These are phyloP conservation scores for Panthera uncia DNA, from an alignment of 2,113 vertebrate genomes.

Conservation along the genomic window DNA sequence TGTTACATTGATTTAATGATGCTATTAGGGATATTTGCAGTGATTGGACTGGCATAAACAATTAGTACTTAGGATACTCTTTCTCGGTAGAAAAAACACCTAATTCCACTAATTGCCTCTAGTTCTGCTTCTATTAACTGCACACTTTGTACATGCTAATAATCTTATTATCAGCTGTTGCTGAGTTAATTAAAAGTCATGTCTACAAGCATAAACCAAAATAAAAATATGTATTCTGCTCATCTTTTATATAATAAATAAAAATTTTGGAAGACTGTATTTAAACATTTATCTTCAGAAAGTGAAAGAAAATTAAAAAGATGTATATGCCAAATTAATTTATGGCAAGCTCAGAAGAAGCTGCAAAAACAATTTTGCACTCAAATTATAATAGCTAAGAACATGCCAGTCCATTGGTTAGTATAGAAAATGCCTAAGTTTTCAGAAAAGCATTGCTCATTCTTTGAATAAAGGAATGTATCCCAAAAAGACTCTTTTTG, in stretches of 20 bases:
- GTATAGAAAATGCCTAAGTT: not conserved
- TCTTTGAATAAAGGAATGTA: not conserved
- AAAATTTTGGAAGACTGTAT: conserved; percentile 35
- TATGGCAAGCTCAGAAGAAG: not conserved
- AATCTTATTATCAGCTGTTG: conserved; percentile 78
- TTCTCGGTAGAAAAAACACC: conserved; percentile 68
- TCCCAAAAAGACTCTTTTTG: not conserved
- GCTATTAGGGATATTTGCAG: conserved; percentile 77
- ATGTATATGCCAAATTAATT: not conserved
- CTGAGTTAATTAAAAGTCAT: conserved; percentile 80
- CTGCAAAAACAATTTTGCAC: conserved; percentile 8
- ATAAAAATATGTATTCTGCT: conserved; percentile 69
- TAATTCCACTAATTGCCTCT: conserved; percentile 82
- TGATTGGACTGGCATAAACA: conserved; percentile 72
- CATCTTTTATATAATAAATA: conserved; percentile 59
- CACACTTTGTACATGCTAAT: conserved; percentile 79
- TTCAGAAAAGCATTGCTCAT: not conserved
- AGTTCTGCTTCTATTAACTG: conserved; percentile 77
- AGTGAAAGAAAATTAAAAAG: not conserved
- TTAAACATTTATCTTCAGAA: conserved; percentile 46
- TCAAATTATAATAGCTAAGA: not conserved
- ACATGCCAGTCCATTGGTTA: not conserved
- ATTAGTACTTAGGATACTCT: conserved; percentile 74
- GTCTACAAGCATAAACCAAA: conserved; percentile 67
- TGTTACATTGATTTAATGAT: conserved; percentile 77